Base-by-base conservation (phyloP, 2,888 invertebrate genomes). In the Agriopis marginaria region DNA sequence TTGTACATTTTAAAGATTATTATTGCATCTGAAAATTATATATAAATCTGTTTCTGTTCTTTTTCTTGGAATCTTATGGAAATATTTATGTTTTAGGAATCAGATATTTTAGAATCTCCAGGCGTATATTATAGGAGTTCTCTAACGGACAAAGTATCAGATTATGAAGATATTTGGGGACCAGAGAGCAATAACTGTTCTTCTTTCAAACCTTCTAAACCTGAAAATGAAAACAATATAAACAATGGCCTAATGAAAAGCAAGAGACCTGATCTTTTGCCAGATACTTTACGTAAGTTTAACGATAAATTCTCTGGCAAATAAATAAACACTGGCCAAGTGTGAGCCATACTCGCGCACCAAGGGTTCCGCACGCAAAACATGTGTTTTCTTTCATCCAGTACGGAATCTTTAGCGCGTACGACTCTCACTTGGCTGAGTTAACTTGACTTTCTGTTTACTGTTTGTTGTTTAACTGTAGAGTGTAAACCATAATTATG, bases 131-230 rank as follows among this genome's bases (percentile, higher is more conserved):
- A 97, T 85, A 95, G 97, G 79, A 98, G 98, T 88, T 97, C 97
- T 1, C 95, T 98, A 45, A 97, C 97, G 73, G 99, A 99, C 86
- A 98, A 98, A 93, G 97, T 97, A 56, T 98, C 98, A 80, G 99
- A 99, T 89, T 99, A 99, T 85, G 99, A 99, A 92, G 99, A 99
- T 86, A 97, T 99, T 79, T 99, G 99, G 98, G 96, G 97, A 73
- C 96, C 96, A 64, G 96, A 96, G 83, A 87, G 88, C 73, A 93
- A 93, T 75, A 90, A 87, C 73, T 92, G 94, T 76, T 90, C 95
- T 49, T 91, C 93, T 32, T 94, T 95, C 72, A 91, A 94, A 79
- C 92, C 95, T 76, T 79, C 90, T 79, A 90, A 89, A 80, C 75
- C 82, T 64, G 93, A 92, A 75, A 90, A 86, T 77, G 91, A 92